Percentiles rank a stretch among this genome's conserved stretches.
Evolutionary conservation across 2,888 invertebrate species (phyloP).

Genomic region (Tipula unca): DNA sequence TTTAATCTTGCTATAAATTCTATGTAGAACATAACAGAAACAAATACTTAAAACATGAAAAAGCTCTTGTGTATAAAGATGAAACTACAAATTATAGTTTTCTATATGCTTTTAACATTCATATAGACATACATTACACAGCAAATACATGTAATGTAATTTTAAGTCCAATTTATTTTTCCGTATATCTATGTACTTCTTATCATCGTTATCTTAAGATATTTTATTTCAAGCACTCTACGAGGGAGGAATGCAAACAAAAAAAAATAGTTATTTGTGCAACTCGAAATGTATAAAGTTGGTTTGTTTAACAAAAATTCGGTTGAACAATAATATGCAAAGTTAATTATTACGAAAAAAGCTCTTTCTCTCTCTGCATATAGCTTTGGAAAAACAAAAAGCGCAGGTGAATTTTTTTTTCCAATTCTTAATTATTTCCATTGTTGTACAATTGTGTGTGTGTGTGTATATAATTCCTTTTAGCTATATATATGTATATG

Average conservation of each 20-base stretch:
- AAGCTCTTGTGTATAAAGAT: not conserved
- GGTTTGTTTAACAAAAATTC: not conserved
- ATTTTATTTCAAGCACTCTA: not conserved
- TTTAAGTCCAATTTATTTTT: conserved; percentile 8
- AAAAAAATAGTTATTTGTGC: not conserved
- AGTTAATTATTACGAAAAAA: not conserved
- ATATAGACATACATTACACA: not conserved
- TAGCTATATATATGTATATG: no score
- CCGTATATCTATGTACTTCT: not conserved
- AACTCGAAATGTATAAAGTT: not conserved
- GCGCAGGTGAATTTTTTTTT: not conserved
- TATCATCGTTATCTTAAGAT: not conserved
- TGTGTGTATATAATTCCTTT: not conserved
- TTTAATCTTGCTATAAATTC: not conserved
- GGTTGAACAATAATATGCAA: not conserved
- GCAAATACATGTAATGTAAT: not conserved
- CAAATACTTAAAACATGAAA: not conserved
- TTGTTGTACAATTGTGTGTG: not conserved
- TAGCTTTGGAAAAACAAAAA: not conserved
- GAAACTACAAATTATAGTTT: not conserved
- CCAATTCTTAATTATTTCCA: not conserved
- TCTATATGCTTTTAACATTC: not conserved
- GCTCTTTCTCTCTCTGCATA: not conserved
- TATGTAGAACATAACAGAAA: not conserved
- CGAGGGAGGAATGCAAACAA: not conserved